Base-by-base conservation (phyloP, 2,888 invertebrate genomes). In the Gerosis bhagava region DNA sequence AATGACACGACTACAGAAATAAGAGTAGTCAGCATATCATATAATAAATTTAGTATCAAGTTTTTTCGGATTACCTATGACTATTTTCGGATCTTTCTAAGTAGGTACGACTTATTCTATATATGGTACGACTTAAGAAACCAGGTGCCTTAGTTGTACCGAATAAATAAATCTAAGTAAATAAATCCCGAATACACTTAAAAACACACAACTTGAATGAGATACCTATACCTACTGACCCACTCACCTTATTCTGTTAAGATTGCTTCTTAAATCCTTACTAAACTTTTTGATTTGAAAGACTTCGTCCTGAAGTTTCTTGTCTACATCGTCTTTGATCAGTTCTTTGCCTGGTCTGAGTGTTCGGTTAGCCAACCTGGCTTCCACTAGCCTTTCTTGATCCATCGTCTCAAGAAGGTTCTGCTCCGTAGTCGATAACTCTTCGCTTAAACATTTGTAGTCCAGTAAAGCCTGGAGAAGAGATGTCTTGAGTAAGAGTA, bases 391-490 rank as follows among this genome's bases (percentile, higher is more conserved):
- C 62, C 94, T 93, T 54, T 93, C 87, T 26, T 92, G 92, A 54
- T 94, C 92, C 58, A 90, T 91, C 62, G 94, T 95, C 26, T 91
- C 91, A 35, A 91, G 59, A n/a, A 95, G 73, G 13, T 93, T 92
- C 51, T 91, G 90, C 67, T 95, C 94, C 24, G 95, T 76, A 10
- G 90, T 86, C 19, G 80, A 70, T 49, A 95, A 90, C 76, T 96
- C 96, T 63, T 91, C 92, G 49, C 90, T 83, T 43, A 95, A 75
- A 49, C 91, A 90, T 48, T 92, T 92, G 82, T 94, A 93, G 77
- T 96, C 96, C 57, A 90, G 88, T 42, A 90, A 71, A 63, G 92
- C 90, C 91, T 94, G n/a, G n/a, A n/a, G n/a, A n/a, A n/a, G n/a
- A n/a, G n/a, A n/a, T n/a, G n/a, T n/a, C n/a, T n/a, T n/a, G n/a